phyloP scores from a whole-genome alignment of 2,797 vertebrate species.

The Holocentrus rufus region DNA sequence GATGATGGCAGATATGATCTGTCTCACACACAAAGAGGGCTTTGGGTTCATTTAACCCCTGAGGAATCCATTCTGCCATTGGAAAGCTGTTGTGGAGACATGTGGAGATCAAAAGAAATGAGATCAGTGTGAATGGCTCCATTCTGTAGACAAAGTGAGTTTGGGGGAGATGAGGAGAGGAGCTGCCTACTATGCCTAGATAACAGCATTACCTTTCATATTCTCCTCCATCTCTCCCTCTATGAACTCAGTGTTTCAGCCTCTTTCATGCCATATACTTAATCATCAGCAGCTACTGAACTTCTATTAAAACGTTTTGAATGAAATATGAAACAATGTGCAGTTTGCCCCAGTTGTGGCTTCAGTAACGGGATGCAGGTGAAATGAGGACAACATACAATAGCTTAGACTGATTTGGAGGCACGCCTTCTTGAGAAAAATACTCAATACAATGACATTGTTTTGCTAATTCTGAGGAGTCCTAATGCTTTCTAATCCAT shows the following conservation, averaged over 20 bases:
- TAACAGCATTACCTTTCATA: background rate
- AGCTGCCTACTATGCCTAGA: background rate
- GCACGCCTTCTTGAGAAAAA: background rate
- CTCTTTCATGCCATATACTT: too few relatives aligned
- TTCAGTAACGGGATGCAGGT: background rate
- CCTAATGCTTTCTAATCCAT: conserved; percentile 68
- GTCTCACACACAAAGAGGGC: too few relatives aligned
- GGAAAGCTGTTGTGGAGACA: too few relatives aligned
- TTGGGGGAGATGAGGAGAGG: background rate
- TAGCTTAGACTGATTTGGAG: too few relatives aligned
- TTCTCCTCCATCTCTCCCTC: conserved; percentile 8
- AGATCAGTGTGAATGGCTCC: too few relatives aligned
- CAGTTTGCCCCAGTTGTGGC: background rate
- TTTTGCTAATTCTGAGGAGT: conserved; percentile 55
- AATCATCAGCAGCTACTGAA: background rate
- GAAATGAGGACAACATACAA: background rate
- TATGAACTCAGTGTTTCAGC: background rate
- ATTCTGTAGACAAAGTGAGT: too few relatives aligned
- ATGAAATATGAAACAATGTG: background rate
- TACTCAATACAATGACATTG: background rate
- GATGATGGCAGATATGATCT: too few relatives aligned
- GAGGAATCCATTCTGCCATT: too few relatives aligned
- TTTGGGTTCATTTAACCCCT: too few relatives aligned
- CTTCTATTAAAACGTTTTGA: background rate
- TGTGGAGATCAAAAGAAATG: too few relatives aligned